A percentile compares a stretch with the other conserved stretches of the same genome.
Conservation (phyloP, 2,888 invertebrate genomes). For the Xylocampa areola region DNA sequence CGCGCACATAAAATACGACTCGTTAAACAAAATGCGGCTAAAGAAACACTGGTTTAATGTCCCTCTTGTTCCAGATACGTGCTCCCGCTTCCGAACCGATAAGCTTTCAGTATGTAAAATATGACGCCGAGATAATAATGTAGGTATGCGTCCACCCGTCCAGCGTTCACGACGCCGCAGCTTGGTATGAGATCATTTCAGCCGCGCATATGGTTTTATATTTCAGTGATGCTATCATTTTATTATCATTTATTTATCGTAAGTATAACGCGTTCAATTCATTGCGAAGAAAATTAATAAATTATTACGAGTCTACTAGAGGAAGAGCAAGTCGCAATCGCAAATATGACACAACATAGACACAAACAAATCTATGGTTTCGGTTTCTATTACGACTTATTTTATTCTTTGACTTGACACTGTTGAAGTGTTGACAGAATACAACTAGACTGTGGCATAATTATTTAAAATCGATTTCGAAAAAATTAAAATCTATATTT, state of each 20-base stretch:
- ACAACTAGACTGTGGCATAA: too few relatives aligned
- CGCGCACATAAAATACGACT: conserved; percentile 64
- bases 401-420: too few relatives aligned
- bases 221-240: conserved; percentile 41
- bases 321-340: too few relatives aligned
- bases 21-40: conserved; percentile 69
- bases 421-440: too few relatives aligned
- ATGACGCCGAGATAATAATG: conserved; percentile 31
- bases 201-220: conserved; percentile 57
- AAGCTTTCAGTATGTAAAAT: conserved; percentile 63
- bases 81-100: conserved; percentile 74
- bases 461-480: too few relatives aligned
- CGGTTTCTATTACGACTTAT: too few relatives aligned
- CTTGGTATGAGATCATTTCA: conserved; percentile 62
- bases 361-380: too few relatives aligned
- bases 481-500: too few relatives aligned
- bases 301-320: too few relatives aligned
- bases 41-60: conserved; percentile 69
- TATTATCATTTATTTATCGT: conserved; percentile 17
- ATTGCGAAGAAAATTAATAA: too few relatives aligned
- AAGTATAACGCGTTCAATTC: too few relatives aligned
- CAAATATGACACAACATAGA: too few relatives aligned
- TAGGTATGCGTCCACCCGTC: conserved; percentile 32
- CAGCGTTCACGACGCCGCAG: conserved; percentile 43
- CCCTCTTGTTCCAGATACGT: conserved; percentile 72